Evolutionary conservation across 2,888 invertebrate genomes (phyloP).

Genomic region (Disparrhopalites patrizii): DNA sequence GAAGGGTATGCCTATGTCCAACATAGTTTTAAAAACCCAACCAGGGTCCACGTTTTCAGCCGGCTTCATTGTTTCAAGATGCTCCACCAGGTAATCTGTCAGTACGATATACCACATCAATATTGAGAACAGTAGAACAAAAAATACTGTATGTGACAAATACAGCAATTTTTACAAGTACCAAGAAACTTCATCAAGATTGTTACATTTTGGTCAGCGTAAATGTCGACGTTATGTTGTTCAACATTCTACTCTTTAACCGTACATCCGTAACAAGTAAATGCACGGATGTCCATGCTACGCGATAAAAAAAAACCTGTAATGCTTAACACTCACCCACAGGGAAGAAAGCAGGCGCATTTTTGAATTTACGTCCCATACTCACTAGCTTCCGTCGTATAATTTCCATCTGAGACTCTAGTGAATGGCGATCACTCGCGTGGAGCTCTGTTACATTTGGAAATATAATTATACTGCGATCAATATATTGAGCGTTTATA

Average conservation of each 20-base stretch:
- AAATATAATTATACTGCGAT: constrained; percentile 24
- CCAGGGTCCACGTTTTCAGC: constrained; percentile 60
- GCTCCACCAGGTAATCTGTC: constrained; percentile 49
- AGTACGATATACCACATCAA: constrained; percentile 8
- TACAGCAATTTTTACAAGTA: no score
- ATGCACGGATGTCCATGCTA: no score
- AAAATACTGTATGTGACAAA: no score
- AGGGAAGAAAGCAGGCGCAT: constrained; percentile 66
- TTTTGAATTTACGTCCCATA: constrained; percentile 50
- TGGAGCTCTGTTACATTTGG: constrained; percentile 32
- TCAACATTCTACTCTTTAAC: no score
- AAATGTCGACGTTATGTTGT: no score
- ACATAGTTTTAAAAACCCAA: constrained; percentile 71
- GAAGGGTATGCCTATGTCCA: constrained; percentile 71
- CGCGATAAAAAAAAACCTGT: neutral
- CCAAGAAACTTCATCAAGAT: no score
- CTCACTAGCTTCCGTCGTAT: constrained; percentile 54
- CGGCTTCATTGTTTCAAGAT: constrained; percentile 48
- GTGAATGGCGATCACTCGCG: constrained; percentile 51
- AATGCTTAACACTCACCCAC: constrained; percentile 57
- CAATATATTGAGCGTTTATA: no score
- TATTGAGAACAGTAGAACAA: no score
- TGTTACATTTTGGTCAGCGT: neutral
- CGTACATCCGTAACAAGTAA: no score
- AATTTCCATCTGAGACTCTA: constrained; percentile 49